Evolutionary conservation across 2,888 invertebrate genomes (phyloP).

Genomic region (Agonopterix arenella): DNA sequence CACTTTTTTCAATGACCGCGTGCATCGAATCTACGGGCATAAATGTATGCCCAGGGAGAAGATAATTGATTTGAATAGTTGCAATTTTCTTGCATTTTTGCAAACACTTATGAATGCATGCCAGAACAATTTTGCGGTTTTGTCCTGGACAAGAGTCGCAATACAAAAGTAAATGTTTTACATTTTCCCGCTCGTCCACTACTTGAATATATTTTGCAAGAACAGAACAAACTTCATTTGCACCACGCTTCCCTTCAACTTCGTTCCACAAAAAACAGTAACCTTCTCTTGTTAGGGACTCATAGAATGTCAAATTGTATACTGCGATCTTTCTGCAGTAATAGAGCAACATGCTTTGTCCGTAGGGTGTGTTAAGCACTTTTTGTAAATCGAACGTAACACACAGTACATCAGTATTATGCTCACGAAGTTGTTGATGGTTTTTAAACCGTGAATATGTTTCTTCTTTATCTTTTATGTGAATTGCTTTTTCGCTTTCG

Average conservation of each 20-base stretch:
- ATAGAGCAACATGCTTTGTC: slow-evolving; percentile 7
- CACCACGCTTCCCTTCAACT: slow-evolving; percentile 1
- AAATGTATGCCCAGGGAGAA: slow-evolving; percentile 9
- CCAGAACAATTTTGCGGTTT: neutral
- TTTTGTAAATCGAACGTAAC: slow-evolving; percentile 7
- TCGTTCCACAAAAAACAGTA: neutral
- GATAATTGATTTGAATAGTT: no score
- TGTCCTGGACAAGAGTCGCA: neutral
- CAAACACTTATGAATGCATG: neutral
- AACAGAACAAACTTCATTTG: slow-evolving; percentile 1
- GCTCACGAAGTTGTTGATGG: neutral
- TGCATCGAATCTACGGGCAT: slow-evolving; percentile 10
- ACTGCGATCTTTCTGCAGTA: slow-evolving; percentile 7
- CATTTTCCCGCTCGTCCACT: neutral
- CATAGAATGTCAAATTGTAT: slow-evolving; percentile 7
- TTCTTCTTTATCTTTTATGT: neutral
- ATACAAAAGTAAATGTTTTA: neutral
- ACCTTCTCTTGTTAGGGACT: slow-evolving; percentile 4
- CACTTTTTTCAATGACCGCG: slow-evolving; percentile 10
- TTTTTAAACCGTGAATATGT: neutral
- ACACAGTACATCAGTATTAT: neutral
- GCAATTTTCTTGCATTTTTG: neutral
- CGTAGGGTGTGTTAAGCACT: slow-evolving; percentile 7
- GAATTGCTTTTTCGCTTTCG: neutral
- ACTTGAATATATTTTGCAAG: neutral